Base-by-base conservation (phyloP, 1,140 invertebrate species). In the Tetraneura akinire region DNA sequence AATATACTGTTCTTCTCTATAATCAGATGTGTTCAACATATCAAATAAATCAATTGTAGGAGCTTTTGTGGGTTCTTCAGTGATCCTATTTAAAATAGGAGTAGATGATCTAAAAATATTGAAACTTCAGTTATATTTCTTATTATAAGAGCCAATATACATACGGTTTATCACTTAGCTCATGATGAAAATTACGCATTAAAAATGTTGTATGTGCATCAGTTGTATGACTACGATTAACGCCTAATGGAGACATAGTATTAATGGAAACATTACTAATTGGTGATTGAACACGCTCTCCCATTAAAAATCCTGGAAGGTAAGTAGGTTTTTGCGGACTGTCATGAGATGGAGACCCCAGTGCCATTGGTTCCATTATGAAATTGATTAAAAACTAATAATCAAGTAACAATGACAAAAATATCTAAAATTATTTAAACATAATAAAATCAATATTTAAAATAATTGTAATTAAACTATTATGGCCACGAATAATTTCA, bases 21-120 rank as follows among this genome's bases (percentile, higher is more conserved):
- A 78, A 11, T 78, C 74, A 1, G 74, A 78, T 26, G 74, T 23
- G 29, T 78, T 78, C 0, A 78, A 42, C 42, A 45, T 29, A 29
- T 78, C 74, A 62, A 78, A 78, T 47, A 78, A 47, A 62, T 78
- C 74, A 13, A 78, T 62, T 26, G 74, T 78, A 6, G 74, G 74
- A 16, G 74, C 74, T 78, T 78, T 78, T 60, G 74, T 45, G 47
- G 74, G 55, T 47, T 78, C 74, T 29, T 78, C 74, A 47, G 26
- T 62, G 53, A 47, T 37, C 47, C 74, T 62, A 29, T 78, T 78
- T 62, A n/a, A 62, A 11, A 78, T 78, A 11, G 74, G 74, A 37
- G 74, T 78, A n/a, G 74, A 78, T 29, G 74, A 62, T 29, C 74
- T 78, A 16, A 29, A 62, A 76, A 55, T 2, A 14, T 14, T 23